Conservation (phyloP, 2,113 vertebrate genomes). For the Lates calcarifer region DNA sequence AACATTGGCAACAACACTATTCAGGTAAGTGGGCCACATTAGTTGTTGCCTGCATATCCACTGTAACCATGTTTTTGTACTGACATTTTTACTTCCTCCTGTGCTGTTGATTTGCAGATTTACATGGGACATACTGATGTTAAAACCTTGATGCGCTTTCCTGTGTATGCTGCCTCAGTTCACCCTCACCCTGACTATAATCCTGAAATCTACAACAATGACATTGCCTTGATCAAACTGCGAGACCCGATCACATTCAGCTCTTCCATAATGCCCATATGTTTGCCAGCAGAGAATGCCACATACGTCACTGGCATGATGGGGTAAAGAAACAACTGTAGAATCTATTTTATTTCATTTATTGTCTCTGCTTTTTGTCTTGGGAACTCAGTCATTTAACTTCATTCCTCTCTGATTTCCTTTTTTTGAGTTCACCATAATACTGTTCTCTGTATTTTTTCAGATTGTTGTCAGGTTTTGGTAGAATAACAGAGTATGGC, state of each 20-base stretch:
- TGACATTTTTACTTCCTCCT: neutral
- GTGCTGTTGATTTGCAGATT: slow-evolving; percentile 50
- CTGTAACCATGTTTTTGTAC: neutral
- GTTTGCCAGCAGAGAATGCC: slow-evolving; percentile 61
- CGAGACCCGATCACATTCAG: slow-evolving; percentile 54
- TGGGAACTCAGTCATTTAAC: too few relatives aligned
- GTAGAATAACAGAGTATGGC: fast-evolving
- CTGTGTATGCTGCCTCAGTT: slow-evolving; percentile 23
- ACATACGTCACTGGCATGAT: neutral
- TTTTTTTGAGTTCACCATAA: neutral
- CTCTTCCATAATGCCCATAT: slow-evolving; percentile 72
- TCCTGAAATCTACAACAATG: slow-evolving; percentile 58
- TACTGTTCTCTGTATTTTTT: neutral
- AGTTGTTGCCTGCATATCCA: neutral
- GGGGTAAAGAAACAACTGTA: slow-evolving; percentile 49
- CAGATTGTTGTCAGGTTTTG: slow-evolving; percentile 76
- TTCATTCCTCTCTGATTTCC: neutral
- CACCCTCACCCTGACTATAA: slow-evolving; percentile 70
- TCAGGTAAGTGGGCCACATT: slow-evolving; percentile 27
- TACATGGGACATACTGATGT: slow-evolving; percentile 59
- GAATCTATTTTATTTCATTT: too few relatives aligned
- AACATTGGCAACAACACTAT: fast-evolving
- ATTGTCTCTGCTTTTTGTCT: neutral
- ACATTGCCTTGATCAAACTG: slow-evolving; percentile 80
- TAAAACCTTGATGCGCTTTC: fast-evolving